Evolutionary conservation across 2,113 vertebrate genomes (phyloP), one percentile per base, ranked within the genome.

Genomic region (Trematomus loennbergii): DNA sequence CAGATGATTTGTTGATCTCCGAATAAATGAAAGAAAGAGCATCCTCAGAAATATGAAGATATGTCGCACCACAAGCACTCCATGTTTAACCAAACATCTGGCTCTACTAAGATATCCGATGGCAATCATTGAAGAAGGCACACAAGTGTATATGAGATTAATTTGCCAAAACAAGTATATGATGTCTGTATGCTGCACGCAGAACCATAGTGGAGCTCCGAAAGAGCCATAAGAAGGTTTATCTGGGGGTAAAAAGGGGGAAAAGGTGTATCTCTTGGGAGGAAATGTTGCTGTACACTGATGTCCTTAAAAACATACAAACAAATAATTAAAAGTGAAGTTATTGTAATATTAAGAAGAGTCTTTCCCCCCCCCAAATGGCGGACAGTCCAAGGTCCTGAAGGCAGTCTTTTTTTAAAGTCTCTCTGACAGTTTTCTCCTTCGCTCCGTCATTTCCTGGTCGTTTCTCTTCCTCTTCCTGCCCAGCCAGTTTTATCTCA

Each of bases 271-370:
- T 83, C 75, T 88, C 77, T 80, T 67, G 67, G 82, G 50, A 79
- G 82, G 81, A 82, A 88, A 90, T 78, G 88, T 78, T 79, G 75
- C 86, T 93, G 89, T 91, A 92, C 91, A 93, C 69, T 79, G 79
- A 91, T 89, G 94, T 93, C 92, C 90, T 92, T 88, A 86, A 83
- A 89, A 93, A 90, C 78, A 85, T 87, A 93, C 57, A 79, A 87
- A 90, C 87, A 91, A 91, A 91, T 86, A 88, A 90, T 92, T 92
- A 87, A 93, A 94, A 89, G 92, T 91, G 93, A 94, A 93, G 93
- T 93, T 94, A 93, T 89, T 91, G 92, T 90, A 93, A 92, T 89
- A 92, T 94, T 93, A 93, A 92, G 93, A 93, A 91, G 90, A 88
- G 90, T 91, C 79, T 11, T 25, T 76, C 82, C 81, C 90, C 68